A percentile compares a stretch with the other conserved stretches of the same genome.
phyloP scores from a whole-genome alignment of 2,888 invertebrate genomes.

The Plebejus argus region DNA sequence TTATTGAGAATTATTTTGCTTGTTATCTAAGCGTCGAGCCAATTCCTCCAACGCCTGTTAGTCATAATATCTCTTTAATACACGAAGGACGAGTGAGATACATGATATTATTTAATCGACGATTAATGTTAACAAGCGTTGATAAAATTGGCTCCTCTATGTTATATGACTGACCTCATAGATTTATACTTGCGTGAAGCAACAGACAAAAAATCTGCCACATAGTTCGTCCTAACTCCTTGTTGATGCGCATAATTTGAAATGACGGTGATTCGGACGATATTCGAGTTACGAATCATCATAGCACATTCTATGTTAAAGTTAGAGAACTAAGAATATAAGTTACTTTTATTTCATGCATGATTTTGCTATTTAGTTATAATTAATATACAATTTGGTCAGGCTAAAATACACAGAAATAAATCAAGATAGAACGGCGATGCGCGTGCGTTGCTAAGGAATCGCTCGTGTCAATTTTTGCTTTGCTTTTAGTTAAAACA shows the following conservation, averaged over 20 bases:
- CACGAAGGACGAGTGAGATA: too few species aligned
- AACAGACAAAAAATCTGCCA: not conserved
- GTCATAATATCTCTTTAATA: not conserved
- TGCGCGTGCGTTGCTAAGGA: too few species aligned
- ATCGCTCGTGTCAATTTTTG: too few species aligned
- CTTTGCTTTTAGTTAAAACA: too few species aligned
- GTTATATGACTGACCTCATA: not conserved
- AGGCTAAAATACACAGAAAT: constrained; percentile 45
- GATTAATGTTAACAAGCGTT: not conserved
- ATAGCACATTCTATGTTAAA: constrained; percentile 17
- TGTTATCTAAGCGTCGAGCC: not conserved
- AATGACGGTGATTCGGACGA: not conserved
- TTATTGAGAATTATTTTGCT: constrained; percentile 10
- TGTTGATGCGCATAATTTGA: not conserved
- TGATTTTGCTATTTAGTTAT: constrained; percentile 22
- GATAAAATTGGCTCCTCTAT: not conserved
- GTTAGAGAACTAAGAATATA: constrained; percentile 26
- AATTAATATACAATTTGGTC: constrained; percentile 27
- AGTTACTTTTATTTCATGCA: constrained; percentile 15
- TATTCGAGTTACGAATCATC: not conserved
- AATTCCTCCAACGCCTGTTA: not conserved
- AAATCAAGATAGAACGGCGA: too few species aligned
- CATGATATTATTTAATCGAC: not conserved
- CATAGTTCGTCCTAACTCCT: not conserved
- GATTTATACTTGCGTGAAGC: not conserved